Percentiles rank a stretch among this genome's conserved stretches.
phyloP scores from a whole-genome alignment of 2,113 vertebrate species.

The Ciconia stormi region DNA sequence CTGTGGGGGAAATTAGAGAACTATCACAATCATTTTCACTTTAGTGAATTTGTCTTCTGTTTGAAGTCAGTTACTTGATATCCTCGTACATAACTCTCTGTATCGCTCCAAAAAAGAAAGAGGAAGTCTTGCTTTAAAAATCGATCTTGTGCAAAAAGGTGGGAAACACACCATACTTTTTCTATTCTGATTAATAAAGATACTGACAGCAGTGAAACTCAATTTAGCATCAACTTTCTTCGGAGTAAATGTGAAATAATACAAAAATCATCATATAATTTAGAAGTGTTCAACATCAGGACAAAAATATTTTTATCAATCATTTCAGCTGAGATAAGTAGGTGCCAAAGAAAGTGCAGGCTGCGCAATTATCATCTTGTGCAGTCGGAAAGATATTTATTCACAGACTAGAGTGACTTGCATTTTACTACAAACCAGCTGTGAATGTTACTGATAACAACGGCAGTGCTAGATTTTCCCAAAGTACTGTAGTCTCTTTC shows the following conservation, averaged over 20 bases:
- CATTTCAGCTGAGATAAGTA: slow-evolving; percentile 77
- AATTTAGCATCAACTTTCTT: slow-evolving; percentile 60
- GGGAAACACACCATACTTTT: slow-evolving; percentile 5
- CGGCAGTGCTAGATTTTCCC: slow-evolving; percentile 54
- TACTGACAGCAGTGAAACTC: not conserved
- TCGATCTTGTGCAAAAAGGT: slow-evolving; percentile 4
- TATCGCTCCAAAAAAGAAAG: slow-evolving; percentile 12
- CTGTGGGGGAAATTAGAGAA: slow-evolving; percentile 69
- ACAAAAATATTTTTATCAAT: slow-evolving; percentile 77
- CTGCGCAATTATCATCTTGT: slow-evolving; percentile 77
- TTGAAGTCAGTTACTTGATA: slow-evolving; percentile 74
- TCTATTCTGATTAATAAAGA: slow-evolving; percentile 45
- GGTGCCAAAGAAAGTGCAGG: slow-evolving; percentile 76
- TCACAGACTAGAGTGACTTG: slow-evolving; percentile 72
- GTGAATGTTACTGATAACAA: slow-evolving; percentile 76
- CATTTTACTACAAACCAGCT: slow-evolving; percentile 71
- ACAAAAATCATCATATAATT: slow-evolving; percentile 74
- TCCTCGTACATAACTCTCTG: slow-evolving; percentile 32
- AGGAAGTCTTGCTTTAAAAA: slow-evolving; percentile 35
- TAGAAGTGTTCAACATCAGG: slow-evolving; percentile 72
- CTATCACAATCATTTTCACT: slow-evolving; percentile 76
- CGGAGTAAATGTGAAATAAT: slow-evolving; percentile 63
- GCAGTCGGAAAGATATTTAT: slow-evolving; percentile 78
- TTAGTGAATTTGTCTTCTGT: slow-evolving; percentile 73
- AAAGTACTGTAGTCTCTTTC: slow-evolving; percentile 58